Percentiles rank a stretch among this genome's conserved stretches.
Conservation (phyloP, 2,888 invertebrate genomes). For the Thymelicus lineola region DNA sequence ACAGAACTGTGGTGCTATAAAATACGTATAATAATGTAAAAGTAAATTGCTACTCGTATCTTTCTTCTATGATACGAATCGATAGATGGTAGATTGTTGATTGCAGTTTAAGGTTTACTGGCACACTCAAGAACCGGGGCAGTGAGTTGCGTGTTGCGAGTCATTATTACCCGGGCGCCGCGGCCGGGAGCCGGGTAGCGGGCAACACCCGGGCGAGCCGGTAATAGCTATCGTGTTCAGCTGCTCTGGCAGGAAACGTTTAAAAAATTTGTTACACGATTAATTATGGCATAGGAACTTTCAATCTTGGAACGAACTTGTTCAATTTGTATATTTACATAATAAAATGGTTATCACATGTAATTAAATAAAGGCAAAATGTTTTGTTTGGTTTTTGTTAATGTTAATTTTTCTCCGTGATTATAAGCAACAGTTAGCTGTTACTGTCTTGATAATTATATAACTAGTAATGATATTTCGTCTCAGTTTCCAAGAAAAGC, state of each 20-base stretch:
- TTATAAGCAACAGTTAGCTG: no score
- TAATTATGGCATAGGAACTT: constrained; percentile 20
- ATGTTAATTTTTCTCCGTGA: no score
- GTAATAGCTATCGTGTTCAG: constrained; percentile 25
- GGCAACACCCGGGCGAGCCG: not conserved
- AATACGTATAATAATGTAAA: no score
- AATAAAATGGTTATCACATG: not conserved
- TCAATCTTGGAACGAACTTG: constrained; percentile 11
- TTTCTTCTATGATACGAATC: not conserved
- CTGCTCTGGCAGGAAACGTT: constrained; percentile 27
- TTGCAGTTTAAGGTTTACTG: constrained; percentile 9
- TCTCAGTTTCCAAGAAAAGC: no score
- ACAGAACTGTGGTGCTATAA: no score
- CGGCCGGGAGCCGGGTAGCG: not conserved
- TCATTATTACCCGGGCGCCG: constrained; percentile 10
- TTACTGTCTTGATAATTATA: no score
- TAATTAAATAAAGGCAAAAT: not conserved
- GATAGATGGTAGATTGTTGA: constrained; percentile 6
- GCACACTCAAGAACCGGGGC: constrained; percentile 8
- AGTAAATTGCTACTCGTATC: not conserved
- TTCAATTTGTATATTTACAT: constrained; percentile 5
- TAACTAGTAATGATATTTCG: no score
- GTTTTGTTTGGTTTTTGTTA: not conserved
- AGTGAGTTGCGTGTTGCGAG: constrained; percentile 14
- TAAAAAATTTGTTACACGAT: constrained; percentile 32